Evolutionary conservation across 2,888 invertebrate genomes (phyloP).

Genomic region (Lottia scabra): DNA sequence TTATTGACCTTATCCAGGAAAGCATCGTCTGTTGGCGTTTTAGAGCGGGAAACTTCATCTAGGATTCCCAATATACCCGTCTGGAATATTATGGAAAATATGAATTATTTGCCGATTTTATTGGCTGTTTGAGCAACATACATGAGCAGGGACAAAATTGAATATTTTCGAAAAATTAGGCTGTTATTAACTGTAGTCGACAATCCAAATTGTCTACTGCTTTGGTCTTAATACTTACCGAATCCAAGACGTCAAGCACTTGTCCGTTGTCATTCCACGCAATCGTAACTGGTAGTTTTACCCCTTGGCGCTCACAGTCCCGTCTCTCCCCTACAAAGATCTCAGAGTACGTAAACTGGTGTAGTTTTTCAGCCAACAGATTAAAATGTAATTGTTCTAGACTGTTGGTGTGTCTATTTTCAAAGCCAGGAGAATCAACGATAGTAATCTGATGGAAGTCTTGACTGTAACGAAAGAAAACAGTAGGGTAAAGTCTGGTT

Average conservation of each 20-base stretch:
- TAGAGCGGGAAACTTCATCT: not conserved
- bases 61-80: not conserved
- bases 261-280: not conserved
- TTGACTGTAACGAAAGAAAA: not conserved
- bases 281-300: not conserved
- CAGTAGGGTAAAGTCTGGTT: no score
- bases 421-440: not conserved
- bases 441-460: not conserved
- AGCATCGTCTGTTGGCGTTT: not conserved
- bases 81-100: not conserved
- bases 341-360: not conserved
- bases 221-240: not conserved
- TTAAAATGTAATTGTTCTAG: not conserved
- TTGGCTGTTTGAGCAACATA: no score
- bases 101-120: not conserved
- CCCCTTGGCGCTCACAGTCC: not conserved
- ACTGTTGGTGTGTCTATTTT: not conserved
- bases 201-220: no score
- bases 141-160: no score
- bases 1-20: not conserved
- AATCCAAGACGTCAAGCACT: not conserved
- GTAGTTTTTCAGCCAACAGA: not conserved
- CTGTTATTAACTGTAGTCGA: no score
- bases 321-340: not conserved
- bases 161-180: no score